Evolutionary conservation across 2,113 vertebrate species (phyloP).

Genomic region (Periophthalmodon schlosseri): DNA sequence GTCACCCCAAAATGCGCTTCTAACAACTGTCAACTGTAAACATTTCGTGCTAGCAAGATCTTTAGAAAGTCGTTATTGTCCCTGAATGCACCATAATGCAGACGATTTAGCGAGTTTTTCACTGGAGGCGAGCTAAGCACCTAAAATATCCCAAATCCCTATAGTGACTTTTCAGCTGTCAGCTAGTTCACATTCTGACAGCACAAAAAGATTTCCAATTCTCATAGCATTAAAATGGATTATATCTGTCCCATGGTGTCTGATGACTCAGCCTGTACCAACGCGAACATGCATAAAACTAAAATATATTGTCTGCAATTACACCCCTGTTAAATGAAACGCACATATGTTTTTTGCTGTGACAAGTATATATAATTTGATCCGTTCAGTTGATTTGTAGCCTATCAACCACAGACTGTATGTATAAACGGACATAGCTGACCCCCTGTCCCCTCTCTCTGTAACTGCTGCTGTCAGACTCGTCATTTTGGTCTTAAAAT

Average conservation of each 20-base stretch:
- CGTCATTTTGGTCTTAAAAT: too few species aligned
- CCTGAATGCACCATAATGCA: slow-evolving; percentile 33
- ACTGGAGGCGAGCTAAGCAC: slow-evolving; percentile 11
- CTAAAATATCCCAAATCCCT: slow-evolving; percentile 22
- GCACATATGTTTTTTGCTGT: not conserved
- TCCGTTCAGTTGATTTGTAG: too few species aligned
- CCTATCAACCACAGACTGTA: too few species aligned
- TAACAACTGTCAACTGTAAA: slow-evolving; percentile 13
- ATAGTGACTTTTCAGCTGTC: slow-evolving; percentile 25
- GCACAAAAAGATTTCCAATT: slow-evolving; percentile 7
- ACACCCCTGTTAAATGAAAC: not conserved
- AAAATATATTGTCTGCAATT: slow-evolving; percentile 1
- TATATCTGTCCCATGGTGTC: slow-evolving; percentile 9
- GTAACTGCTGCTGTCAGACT: too few species aligned
- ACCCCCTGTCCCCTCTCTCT: too few species aligned
- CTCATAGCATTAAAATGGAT: slow-evolving; percentile 29
- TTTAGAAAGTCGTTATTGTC: slow-evolving; percentile 36
- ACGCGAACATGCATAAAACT: slow-evolving; percentile 3
- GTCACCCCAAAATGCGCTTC: slow-evolving; percentile 37
- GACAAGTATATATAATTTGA: not conserved
- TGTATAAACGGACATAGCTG: too few species aligned
- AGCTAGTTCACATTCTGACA: slow-evolving; percentile 17
- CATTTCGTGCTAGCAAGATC: slow-evolving; percentile 30
- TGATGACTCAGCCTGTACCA: slow-evolving; percentile 13
- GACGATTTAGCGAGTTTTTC: slow-evolving; percentile 13